These are phyloP conservation scores for Corynorhinus townsendii DNA, from an alignment of 2,113 vertebrate species.

Conservation along the genomic window DNA sequence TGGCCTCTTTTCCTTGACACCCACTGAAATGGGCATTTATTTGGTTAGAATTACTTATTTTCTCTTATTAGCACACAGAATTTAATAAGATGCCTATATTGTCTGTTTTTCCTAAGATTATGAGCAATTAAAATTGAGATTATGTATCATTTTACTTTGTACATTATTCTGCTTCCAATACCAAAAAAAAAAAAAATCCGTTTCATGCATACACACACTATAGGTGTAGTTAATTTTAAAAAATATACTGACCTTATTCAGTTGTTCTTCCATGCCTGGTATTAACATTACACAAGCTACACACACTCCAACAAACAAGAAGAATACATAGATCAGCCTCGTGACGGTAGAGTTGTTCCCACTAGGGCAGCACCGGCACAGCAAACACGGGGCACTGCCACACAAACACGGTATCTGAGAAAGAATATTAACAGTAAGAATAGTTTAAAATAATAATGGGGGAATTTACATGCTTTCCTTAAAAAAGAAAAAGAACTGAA, in stretches of 20 bases:
- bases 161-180: background rate
- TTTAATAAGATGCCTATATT: background rate
- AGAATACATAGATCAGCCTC: slow-evolving; percentile 93
- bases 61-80: background rate
- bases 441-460: background rate
- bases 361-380: slow-evolving; percentile 96
- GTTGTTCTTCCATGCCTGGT: slow-evolving; percentile 96
- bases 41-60: background rate
- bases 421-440: background rate
- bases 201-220: background rate
- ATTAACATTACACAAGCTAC: slow-evolving; percentile 96
- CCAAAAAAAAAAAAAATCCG: background rate
- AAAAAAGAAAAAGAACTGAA: background rate
- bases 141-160: background rate
- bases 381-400: slow-evolving; percentile 95
- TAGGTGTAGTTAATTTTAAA: background rate
- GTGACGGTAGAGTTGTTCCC: slow-evolving; percentile 98
- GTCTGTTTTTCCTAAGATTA: background rate
- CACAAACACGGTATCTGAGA: slow-evolving; percentile 94
- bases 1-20: background rate
- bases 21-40: background rate
- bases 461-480: background rate
- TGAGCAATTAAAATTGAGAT: background rate
- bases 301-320: slow-evolving; percentile 92
- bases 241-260: slow-evolving; percentile 91